Base-by-base conservation (phyloP, 2,888 invertebrate genomes). In the Prosopocoilus inquinatus region DNA sequence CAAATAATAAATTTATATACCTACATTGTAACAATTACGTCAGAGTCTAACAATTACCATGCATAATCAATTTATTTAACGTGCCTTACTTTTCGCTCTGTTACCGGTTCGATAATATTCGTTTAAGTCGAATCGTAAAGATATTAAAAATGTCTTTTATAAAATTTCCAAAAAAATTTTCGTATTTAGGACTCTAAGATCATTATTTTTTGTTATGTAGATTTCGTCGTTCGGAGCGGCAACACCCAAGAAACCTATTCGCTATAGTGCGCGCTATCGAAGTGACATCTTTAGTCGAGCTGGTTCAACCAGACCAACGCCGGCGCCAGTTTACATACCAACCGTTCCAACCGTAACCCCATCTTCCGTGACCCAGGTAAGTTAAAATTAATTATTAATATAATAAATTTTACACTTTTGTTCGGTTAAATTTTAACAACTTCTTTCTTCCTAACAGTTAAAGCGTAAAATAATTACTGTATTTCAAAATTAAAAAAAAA, bases 251-350 rank as follows among this genome's bases (percentile, higher is more conserved):
- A 74, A 78, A 69, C 77, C 79, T 68, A 78, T 78, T 71, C 78
- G 82, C 67, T 85, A 80, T 75, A 84, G 84, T 75, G 80, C 84
- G 58, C 81, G 83, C 72, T 85, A 83, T 72, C 79, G 84, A 39
- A 71, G 68, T 55, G 76, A 76, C 51, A 62, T 69, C 46, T 63
- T 72, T 43, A 60, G 65, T 9, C 65, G 75, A 59, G 64, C 70
- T 68, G 78, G 78, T 52, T 78, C 79, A 57, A 72, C 80, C 16
- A 68, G 71, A 61, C 67, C 70, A 2, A 72, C 72, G 51, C 81
- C 84, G 51, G 81, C 79, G 67, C 83, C 85, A 47, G 80, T 80
- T 69, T 86, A 86, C 74, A 80, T 82, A 72, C 82, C 85, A 57
- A 85, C 85, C 57, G 83, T 86, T 66, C 85, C 85, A 46, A 78